phyloP scores from a whole-genome alignment of 2,797 vertebrate species.

The Cuculus canorus region DNA sequence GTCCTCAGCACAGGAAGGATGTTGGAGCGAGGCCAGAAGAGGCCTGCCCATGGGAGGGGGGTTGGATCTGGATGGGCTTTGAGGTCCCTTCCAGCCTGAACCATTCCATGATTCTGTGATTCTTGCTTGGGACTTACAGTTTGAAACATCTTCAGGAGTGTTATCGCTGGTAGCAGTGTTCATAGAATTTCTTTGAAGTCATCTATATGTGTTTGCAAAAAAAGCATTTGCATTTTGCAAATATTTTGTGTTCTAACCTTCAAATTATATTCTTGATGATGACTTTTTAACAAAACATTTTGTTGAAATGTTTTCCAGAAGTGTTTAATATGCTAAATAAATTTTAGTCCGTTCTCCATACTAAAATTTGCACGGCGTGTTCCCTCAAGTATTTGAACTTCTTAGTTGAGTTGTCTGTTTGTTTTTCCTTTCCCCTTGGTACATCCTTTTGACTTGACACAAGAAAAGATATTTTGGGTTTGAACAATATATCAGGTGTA shows the following conservation, averaged over 20 bases:
- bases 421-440: slow-evolving; percentile 3
- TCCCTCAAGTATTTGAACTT: neutral
- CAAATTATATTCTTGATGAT: neutral
- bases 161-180: neutral
- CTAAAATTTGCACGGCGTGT: neutral
- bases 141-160: neutral
- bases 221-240: neutral
- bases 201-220: neutral
- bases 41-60: too few relatives aligned
- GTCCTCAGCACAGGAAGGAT: too few relatives aligned
- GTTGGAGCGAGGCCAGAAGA: too few relatives aligned
- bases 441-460: neutral
- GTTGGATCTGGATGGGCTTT: too few relatives aligned
- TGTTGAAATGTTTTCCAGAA: neutral
- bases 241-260: slow-evolving; percentile 21
- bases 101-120: too few relatives aligned
- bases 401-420: neutral
- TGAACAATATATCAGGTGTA: neutral
- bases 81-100: too few relatives aligned
- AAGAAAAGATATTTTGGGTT: neutral
- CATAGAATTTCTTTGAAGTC: neutral
- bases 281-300: neutral
- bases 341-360: neutral
- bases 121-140: neutral
- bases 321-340: slow-evolving; percentile 25